phyloP scores from a whole-genome alignment of 2,888 invertebrate species.

The Xestia c-nigrum region DNA sequence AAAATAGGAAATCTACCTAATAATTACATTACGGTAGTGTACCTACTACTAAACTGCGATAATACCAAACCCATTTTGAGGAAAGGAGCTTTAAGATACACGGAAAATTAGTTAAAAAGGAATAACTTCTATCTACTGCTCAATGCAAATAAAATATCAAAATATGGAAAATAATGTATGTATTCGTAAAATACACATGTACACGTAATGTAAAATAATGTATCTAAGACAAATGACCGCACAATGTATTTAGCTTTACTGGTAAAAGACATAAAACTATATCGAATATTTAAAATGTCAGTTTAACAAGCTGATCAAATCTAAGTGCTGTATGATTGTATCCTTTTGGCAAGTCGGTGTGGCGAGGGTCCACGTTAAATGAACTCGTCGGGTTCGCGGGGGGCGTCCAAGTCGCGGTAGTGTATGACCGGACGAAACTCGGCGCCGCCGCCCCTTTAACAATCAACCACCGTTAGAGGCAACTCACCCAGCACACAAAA shows the following conservation, averaged over 20 bases:
- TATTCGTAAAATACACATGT: slow-evolving; percentile 65
- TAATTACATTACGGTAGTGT: neutral
- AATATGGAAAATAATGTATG: slow-evolving; percentile 56
- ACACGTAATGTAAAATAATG: slow-evolving; percentile 38
- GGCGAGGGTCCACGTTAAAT: slow-evolving; percentile 87
- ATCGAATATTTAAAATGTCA: slow-evolving; percentile 44
- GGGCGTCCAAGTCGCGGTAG: slow-evolving; percentile 98
- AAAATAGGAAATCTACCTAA: too few species aligned
- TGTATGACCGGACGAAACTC: slow-evolving; percentile 97
- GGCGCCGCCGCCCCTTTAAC: slow-evolving; percentile 93
- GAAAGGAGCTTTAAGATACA: neutral
- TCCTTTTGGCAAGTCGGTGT: slow-evolving; percentile 72
- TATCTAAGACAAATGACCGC: slow-evolving; percentile 46
- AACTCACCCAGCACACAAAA: slow-evolving; percentile 65
- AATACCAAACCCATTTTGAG: neutral
- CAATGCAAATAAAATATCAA: slow-evolving; percentile 66
- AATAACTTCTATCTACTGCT: slow-evolving; percentile 32
- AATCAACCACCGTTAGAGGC: slow-evolving; percentile 82
- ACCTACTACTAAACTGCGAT: neutral
- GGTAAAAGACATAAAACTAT: slow-evolving; percentile 51
- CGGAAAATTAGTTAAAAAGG: neutral
- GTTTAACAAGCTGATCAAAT: slow-evolving; percentile 57
- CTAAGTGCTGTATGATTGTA: slow-evolving; percentile 55
- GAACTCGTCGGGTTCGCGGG: slow-evolving; percentile 97
- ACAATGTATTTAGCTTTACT: slow-evolving; percentile 45